Evolutionary conservation across 2,888 invertebrate species (phyloP), one percentile per base, ranked within the genome.

Genomic region (Chelonus formosanus): DNA sequence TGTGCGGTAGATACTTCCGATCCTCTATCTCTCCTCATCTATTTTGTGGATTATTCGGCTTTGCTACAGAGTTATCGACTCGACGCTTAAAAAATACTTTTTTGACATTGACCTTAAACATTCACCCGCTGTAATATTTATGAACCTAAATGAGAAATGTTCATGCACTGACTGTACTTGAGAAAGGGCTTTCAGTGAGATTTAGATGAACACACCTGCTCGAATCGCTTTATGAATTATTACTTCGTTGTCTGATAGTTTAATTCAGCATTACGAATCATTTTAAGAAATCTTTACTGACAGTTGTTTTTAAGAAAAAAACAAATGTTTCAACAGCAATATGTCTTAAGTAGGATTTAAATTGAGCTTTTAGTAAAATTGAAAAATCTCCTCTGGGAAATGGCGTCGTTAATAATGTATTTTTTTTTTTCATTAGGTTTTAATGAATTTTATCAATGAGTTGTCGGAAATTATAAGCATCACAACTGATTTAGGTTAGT

Each of bases 11-110:
- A 40, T 40, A 53, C 55, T 45, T 31, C 50, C 43, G 64, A 64
- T 63, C 75, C 76, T 77, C 77, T 80, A 80, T 79, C 79, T 79
- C 74, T 74, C 75, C 73, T 72, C 77, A 79, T 79, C 79, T 76
- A 78, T 78, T 78, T 75, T 78, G 43, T 43, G 50, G 59, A 59
- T 59, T 59, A 61, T 61, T 61, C 61, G 43, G 53, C 61, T 52
- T 52, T 52, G 32, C 52, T 52, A 20, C 5, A 31, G 34, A 32
- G 34, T 52, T 52, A 52, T 52, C 52, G 52, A 52, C 52, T 52
- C 52, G 8, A 34, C 52, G 34, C 31, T 31, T 34, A 32, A 52
- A 34, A 34, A 20, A 48, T 48, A 52, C 52, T 32, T 8, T 34
- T 8, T 5, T 8, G 31, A 34, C 52, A 32, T 8, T 52, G 52